Conservation (phyloP, 2,113 vertebrate genomes). For the Seriola dumerili region DNA sequence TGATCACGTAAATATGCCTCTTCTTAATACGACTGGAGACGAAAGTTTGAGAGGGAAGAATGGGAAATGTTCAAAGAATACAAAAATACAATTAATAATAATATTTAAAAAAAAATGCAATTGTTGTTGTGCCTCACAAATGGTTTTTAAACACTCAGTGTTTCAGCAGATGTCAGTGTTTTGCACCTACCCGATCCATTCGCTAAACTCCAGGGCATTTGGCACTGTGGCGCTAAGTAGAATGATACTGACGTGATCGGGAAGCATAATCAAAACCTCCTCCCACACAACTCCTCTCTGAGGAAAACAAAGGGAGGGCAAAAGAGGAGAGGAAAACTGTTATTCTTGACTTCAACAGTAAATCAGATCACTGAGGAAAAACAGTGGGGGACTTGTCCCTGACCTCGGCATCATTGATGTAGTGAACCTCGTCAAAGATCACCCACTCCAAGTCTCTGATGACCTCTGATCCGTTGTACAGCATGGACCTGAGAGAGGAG, state of each 20-base stretch:
- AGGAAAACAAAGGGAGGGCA: neutral
- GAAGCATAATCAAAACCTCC: constrained; percentile 95
- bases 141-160: neutral
- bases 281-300: constrained; percentile 96
- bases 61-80: neutral
- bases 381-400: neutral
- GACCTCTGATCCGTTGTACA: constrained; percentile 93
- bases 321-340: neutral
- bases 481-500: constrained; percentile 88
- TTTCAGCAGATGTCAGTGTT: neutral
- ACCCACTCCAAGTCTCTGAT: constrained; percentile 96
- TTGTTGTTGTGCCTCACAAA: neutral
- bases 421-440: constrained; percentile 96
- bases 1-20: constrained; percentile 92
- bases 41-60: neutral
- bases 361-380: neutral
- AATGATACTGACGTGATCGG: constrained; percentile 93
- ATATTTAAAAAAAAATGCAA: neutral
- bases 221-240: constrained; percentile 94
- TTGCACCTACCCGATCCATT: constrained; percentile 91
- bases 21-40: constrained; percentile 89
- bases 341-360: neutral
- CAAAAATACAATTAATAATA: neutral
- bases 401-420: constrained; percentile 94
- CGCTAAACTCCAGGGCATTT: constrained; percentile 93